Evolutionary conservation across 1,140 invertebrate genomes (phyloP), one percentile per base, ranked within the genome.

Genomic region (Drosophila cardini): DNA sequence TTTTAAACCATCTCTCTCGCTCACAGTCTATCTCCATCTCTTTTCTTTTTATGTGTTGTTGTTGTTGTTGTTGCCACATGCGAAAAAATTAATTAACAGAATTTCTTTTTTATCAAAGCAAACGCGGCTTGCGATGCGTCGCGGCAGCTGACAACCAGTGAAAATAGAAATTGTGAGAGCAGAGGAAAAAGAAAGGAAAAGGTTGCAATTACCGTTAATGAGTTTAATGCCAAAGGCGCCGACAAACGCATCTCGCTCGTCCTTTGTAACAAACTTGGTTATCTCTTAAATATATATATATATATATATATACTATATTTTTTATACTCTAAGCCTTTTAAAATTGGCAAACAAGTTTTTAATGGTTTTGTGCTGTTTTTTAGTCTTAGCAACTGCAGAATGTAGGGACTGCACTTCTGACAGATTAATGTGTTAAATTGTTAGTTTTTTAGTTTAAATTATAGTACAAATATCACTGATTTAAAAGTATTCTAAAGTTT

Each of bases 171-270:
- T 26, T 26, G 21, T 26, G 21, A 53, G 38, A 30, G 6, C 43
- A 13, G 18, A n/a, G 11, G 10, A 48, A 34, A 53, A 61, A 36
- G 63, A 67, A 69, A 13, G 46, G 34, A 78, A 86, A 87, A 76
- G 79, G 79, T 80, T 89, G 80, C 84, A 89, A 89, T 89, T 89
- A 89, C 69, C 85, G 85, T 90, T 89, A 89, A 89, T 89, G 85
- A 89, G 84, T 90, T 89, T 90, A 90, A 80, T 83, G 80, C 80
- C 78, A 89, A 85, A 84, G 84, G 84, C 76, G 57, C 34, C 48
- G 65, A 36, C 71, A 86, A 87, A 75, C 75, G 83, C 75, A 82
- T 65, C 72, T 70, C 30, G 40, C 10, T 13, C 26, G 32, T 16
- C 21, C 45, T 26, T 71, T 56, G 56, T 42, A 43, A 40, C 30